Percentiles rank a stretch among this genome's conserved stretches.
phyloP scores from a whole-genome alignment of 2,113 vertebrate species.

The Passer domesticus region DNA sequence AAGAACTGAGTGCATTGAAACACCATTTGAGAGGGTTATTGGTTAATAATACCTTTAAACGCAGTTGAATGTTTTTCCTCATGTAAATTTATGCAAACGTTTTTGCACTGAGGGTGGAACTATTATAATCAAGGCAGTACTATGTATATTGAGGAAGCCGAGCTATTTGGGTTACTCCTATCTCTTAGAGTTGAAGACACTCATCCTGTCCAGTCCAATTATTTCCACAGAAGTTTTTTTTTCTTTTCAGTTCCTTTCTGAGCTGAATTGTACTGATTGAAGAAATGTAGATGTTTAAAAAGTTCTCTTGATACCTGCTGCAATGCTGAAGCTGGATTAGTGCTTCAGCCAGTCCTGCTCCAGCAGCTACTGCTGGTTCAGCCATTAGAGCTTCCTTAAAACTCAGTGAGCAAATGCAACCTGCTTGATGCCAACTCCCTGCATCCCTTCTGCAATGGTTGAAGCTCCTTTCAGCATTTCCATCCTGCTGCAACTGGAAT shows the following conservation, averaged over 20 bases:
- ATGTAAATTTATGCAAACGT: neutral
- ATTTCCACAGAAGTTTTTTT: neutral
- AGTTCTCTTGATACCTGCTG: neutral
- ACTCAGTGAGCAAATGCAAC: neutral
- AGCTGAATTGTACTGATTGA: neutral
- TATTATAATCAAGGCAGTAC: neutral
- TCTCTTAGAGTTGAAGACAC: neutral
- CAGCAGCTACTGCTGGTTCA: neutral
- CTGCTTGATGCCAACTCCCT: neutral
- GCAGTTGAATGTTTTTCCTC: neutral
- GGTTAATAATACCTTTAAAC: slow-evolving; percentile 18
- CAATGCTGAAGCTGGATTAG: neutral
- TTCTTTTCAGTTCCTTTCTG: neutral
- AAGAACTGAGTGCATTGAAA: neutral
- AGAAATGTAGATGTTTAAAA: neutral
- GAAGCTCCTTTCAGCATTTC: neutral
- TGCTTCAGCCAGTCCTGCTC: neutral
- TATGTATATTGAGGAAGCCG: neutral
- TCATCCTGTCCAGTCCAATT: neutral
- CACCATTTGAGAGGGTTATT: slow-evolving; percentile 8
- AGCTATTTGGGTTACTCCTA: neutral
- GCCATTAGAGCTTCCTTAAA: neutral
- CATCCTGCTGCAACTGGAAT: neutral
- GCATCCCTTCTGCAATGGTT: rapidly evolving
- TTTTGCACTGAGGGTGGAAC: neutral